phyloP scores from a whole-genome alignment of 1,140 invertebrate species.

The Melitaea cinxia region DNA sequence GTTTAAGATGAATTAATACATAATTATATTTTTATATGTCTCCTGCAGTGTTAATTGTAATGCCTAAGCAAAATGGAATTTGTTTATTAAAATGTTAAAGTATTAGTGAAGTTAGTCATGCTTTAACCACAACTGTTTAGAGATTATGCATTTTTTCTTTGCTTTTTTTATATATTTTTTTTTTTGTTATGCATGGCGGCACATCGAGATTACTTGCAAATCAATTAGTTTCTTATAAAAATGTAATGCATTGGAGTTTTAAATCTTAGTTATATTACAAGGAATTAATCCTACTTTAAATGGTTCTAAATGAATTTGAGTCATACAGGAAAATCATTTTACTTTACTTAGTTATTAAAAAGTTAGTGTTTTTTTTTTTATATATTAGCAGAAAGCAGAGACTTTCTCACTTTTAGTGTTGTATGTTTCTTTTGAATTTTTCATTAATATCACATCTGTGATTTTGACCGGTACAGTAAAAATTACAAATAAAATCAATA shows the following conservation, averaged over 20 bases:
- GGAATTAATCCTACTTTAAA: not conserved
- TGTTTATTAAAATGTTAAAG: not conserved
- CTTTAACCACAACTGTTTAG: not conserved
- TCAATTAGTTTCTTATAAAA: not conserved
- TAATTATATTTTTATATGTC: not conserved
- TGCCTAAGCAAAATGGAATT: not conserved
- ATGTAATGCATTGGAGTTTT: not conserved
- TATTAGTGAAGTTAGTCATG: not conserved
- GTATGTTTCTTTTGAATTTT: too few species aligned
- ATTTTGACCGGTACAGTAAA: too few species aligned
- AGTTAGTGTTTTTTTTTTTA: too few species aligned
- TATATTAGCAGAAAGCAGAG: too few species aligned
- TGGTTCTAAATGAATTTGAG: not conserved
- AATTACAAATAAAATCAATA: too few species aligned
- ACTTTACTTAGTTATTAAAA: too few species aligned
- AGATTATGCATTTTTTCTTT: not conserved
- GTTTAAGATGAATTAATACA: not conserved
- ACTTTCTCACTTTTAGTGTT: too few species aligned
- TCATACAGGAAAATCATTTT: conserved; percentile 6
- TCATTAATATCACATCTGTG: too few species aligned
- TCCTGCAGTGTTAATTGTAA: not conserved
- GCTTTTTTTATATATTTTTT: not conserved
- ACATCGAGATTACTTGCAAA: not conserved
- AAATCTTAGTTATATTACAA: not conserved
- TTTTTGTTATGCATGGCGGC: not conserved